Conservation (phyloP, 2,888 invertebrate species). For the Ectemnius cavifrons region DNA sequence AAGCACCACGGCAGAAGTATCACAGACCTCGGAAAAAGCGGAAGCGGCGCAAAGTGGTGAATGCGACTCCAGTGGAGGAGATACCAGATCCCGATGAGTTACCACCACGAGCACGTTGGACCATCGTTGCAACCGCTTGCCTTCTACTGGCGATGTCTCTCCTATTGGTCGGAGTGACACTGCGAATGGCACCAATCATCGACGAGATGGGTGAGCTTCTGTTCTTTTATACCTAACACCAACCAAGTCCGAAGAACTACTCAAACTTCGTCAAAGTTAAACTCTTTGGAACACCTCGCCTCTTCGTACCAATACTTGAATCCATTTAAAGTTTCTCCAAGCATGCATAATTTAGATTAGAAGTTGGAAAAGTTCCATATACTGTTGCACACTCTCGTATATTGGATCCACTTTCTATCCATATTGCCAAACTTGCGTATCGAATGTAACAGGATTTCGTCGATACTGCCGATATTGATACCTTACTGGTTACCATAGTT, state of each 20-base stretch:
- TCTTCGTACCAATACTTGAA: background rate
- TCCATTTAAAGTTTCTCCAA: no score
- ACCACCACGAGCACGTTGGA: slow-evolving; percentile 91
- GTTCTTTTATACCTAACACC: no score
- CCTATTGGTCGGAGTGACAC: slow-evolving; percentile 92
- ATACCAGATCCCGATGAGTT: slow-evolving; percentile 89
- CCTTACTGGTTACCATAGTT: no score
- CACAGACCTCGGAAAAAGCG: slow-evolving; percentile 75
- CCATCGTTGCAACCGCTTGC: slow-evolving; percentile 94
- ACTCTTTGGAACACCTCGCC: background rate
- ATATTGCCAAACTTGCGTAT: no score
- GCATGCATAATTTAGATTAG: no score
- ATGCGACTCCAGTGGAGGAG: slow-evolving; percentile 76
- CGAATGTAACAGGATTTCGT: no score
- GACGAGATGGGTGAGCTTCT: slow-evolving; percentile 94
- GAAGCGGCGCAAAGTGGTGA: slow-evolving; percentile 69
- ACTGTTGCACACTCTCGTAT: no score
- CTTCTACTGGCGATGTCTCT: slow-evolving; percentile 92
- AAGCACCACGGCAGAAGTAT: slow-evolving; percentile 64
- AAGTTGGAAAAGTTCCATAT: no score
- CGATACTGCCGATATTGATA: no score
- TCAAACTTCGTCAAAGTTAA: no score
- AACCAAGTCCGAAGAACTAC: no score
- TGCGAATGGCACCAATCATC: slow-evolving; percentile 96
- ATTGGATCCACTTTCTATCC: no score